A percentile compares a stretch with the other conserved stretches of the same genome.
phyloP scores from a whole-genome alignment of 2,888 invertebrate genomes.

The Onchidella celtica region DNA sequence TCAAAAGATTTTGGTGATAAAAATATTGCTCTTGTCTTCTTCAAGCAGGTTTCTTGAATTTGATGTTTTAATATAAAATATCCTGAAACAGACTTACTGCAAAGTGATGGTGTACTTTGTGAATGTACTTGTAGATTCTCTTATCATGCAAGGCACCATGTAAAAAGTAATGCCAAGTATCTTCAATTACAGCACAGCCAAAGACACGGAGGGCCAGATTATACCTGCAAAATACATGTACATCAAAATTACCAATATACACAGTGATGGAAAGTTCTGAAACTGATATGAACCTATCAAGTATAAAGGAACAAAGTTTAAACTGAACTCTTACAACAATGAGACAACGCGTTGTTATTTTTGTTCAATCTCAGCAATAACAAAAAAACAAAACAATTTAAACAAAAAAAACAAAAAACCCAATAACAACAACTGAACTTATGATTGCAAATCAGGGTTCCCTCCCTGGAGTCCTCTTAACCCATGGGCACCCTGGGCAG shows the following conservation, averaged over 20 bases:
- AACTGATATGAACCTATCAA: too few relatives aligned
- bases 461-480: too few relatives aligned
- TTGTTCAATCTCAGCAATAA: neutral
- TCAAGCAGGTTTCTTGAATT: too few relatives aligned
- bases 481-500: too few relatives aligned
- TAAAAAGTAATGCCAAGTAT: conserved; percentile 76
- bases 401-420: conserved; percentile 9
- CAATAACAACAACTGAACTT: neutral
- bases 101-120: conserved; percentile 74
- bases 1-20: too few relatives aligned
- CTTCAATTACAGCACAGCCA: conserved; percentile 67
- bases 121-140: conserved; percentile 73
- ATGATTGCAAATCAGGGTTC: too few relatives aligned
- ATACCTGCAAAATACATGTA: conserved; percentile 30
- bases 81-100: conserved; percentile 56
- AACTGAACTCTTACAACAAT: neutral
- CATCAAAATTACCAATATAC: neutral
- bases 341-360: neutral
- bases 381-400: neutral
- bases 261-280: neutral
- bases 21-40: too few relatives aligned
- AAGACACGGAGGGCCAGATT: conserved; percentile 51
- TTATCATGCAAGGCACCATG: conserved; percentile 70
- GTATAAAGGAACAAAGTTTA: too few relatives aligned
- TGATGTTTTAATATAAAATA: too few relatives aligned